These are phyloP conservation scores for Sebastes taczanowskii DNA, from an alignment of 2,797 vertebrate genomes.

Conservation along the genomic window DNA sequence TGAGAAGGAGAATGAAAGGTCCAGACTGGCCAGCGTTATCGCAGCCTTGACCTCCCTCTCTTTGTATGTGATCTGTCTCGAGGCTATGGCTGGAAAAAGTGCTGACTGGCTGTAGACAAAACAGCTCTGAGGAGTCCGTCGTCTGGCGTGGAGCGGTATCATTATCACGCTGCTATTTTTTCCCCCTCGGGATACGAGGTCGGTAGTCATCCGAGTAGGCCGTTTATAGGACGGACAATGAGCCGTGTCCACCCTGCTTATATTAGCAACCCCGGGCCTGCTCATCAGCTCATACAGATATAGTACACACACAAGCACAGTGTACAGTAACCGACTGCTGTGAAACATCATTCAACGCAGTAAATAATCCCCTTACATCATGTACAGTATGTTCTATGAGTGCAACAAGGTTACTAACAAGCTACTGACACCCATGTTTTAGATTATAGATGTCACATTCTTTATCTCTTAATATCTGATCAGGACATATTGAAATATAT, in stretches of 20 bases:
- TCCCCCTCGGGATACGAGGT: conserved; percentile 35
- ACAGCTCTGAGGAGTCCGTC: conserved; percentile 37
- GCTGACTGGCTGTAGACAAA: conserved; percentile 52
- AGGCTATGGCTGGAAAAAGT: conserved; percentile 38
- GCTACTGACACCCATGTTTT: background rate
- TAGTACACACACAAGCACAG: background rate
- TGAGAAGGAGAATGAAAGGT: background rate
- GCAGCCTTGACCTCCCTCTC: conserved; percentile 28
- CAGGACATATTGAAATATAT: background rate
- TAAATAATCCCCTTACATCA: conserved; percentile 14
- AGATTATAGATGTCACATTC: background rate
- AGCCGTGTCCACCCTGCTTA: conserved; percentile 59
- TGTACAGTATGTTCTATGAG: conserved; percentile 6
- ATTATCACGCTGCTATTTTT: conserved; percentile 70
- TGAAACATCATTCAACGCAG: background rate
- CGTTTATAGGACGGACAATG: conserved; percentile 67
- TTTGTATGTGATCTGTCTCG: conserved; percentile 21
- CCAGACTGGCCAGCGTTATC: background rate
- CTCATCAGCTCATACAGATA: conserved; percentile 11
- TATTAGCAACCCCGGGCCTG: conserved; percentile 28
- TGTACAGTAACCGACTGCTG: background rate
- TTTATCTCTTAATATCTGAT: background rate
- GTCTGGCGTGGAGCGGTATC: conserved; percentile 56
- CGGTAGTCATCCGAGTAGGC: conserved; percentile 31
- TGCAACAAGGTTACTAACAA: background rate